A percentile compares a stretch with the other conserved stretches of the same genome.
Evolutionary conservation across 2,113 vertebrate species (phyloP).

Genomic region (Equus quagga): DNA sequence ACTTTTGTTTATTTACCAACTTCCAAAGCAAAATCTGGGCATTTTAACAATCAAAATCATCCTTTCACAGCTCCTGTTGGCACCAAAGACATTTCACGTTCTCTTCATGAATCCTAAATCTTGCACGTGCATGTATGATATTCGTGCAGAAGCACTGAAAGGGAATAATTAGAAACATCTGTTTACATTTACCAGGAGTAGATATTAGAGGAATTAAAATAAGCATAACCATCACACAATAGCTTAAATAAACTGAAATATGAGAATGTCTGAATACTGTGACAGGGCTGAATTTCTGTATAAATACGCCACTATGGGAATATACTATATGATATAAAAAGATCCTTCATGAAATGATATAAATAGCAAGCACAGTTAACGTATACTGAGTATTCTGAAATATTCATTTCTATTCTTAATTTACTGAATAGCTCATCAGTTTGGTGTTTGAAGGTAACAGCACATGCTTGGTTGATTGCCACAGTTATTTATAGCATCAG

Average conservation of each 20-base stretch:
- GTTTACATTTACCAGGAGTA: slow-evolving; percentile 84
- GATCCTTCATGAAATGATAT: neutral
- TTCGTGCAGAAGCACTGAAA: slow-evolving; percentile 69
- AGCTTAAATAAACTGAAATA: slow-evolving; percentile 68
- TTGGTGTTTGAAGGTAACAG: neutral
- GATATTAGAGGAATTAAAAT: slow-evolving; percentile 86
- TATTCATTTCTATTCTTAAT: neutral
- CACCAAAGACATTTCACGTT: slow-evolving; percentile 58
- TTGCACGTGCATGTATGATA: slow-evolving; percentile 65
- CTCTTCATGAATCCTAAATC: slow-evolving; percentile 67
- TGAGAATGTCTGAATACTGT: slow-evolving; percentile 64
- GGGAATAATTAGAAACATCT: slow-evolving; percentile 84
- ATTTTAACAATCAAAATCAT: slow-evolving; percentile 65
- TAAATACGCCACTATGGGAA: neutral
- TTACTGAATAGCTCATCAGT: neutral
- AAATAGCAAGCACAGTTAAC: neutral
- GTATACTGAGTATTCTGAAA: neutral
- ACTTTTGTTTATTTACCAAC: slow-evolving; percentile 76
- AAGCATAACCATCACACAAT: slow-evolving; percentile 74
- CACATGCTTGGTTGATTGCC: neutral
- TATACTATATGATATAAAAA: neutral
- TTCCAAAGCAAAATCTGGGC: slow-evolving; percentile 57
- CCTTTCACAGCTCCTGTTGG: neutral
- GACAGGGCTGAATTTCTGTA: slow-evolving; percentile 47
- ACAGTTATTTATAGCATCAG: neutral